Evolutionary conservation across 2,113 vertebrate genomes (phyloP).

Genomic region (Condylura cristata): DNA sequence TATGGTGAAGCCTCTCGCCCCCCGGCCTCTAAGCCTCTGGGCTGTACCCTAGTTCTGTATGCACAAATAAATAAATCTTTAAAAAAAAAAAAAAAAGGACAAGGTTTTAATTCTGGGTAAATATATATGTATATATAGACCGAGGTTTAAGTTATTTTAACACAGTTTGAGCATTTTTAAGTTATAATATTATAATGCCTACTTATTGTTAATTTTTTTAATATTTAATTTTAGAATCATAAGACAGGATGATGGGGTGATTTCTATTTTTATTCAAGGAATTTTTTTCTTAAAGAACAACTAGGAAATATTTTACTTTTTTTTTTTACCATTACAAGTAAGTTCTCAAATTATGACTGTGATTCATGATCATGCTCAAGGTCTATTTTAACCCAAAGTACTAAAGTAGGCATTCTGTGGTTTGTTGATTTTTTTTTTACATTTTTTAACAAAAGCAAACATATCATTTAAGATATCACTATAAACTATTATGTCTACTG

Average conservation of each 20-base stretch:
- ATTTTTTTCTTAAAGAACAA: constrained; percentile 53
- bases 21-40: too few species aligned
- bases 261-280: not conserved
- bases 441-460: constrained; percentile 47
- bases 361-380: constrained; percentile 43
- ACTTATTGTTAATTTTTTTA: constrained; percentile 47
- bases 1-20: too few species aligned
- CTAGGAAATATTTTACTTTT: constrained; percentile 38
- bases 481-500: not conserved
- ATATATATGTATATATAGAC: not conserved
- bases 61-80: too few species aligned
- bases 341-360: constrained; percentile 54
- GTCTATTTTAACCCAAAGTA: constrained; percentile 57
- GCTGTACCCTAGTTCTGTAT: too few species aligned
- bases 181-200: not conserved
- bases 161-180: constrained; percentile 23
- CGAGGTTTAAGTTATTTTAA: constrained; percentile 44
- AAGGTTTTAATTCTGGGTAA: constrained; percentile 47
- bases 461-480: constrained; percentile 7
- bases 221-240: constrained; percentile 34
- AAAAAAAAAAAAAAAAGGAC: constrained; percentile 10
- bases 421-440: constrained; percentile 14
- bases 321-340: constrained; percentile 60
- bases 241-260: not conserved
- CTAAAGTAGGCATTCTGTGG: not conserved